Conservation (phyloP, 2,888 invertebrate species). For the Crocallis elinguaria region DNA sequence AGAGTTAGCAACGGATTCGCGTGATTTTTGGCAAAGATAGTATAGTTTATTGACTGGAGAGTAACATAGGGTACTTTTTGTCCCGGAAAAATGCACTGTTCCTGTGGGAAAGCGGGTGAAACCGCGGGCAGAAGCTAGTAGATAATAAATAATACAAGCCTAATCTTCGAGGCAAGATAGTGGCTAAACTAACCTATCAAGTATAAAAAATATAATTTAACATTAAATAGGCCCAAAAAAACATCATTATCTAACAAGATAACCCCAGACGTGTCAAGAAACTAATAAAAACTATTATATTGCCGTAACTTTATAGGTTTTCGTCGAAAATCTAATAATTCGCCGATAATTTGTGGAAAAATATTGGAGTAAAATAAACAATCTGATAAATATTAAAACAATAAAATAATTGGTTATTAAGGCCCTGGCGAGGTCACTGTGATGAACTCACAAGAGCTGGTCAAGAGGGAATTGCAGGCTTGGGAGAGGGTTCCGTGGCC, state of each 20-base stretch:
- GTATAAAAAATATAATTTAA: too few relatives aligned
- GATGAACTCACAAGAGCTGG: constrained; percentile 36
- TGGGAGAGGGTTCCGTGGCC: neutral
- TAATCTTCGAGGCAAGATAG: neutral
- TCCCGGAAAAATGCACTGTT: too few relatives aligned
- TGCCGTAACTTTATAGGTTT: constrained; percentile 50
- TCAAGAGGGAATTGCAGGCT: neutral
- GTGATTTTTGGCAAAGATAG: too few relatives aligned
- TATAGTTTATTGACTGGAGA: too few relatives aligned
- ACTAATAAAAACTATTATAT: constrained; percentile 61
- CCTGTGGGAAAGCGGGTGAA: too few relatives aligned
- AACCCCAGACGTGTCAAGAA: constrained; percentile 54
- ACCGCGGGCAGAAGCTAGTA: too few relatives aligned
- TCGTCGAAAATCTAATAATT: constrained; percentile 31
- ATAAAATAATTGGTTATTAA: constrained; percentile 29
- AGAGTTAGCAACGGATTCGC: too few relatives aligned
- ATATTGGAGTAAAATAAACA: constrained; percentile 19
- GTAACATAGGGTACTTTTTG: too few relatives aligned
- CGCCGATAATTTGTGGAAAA: constrained; percentile 36
- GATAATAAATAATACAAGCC: too few relatives aligned
- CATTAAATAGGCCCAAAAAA: constrained; percentile 21
- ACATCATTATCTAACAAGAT: constrained; percentile 49
- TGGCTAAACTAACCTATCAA: neutral
- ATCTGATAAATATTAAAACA: constrained; percentile 19
- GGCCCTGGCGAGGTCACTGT: constrained; percentile 40